Evolutionary conservation across 2,888 invertebrate genomes (phyloP).

Genomic region (Autographa gamma): DNA sequence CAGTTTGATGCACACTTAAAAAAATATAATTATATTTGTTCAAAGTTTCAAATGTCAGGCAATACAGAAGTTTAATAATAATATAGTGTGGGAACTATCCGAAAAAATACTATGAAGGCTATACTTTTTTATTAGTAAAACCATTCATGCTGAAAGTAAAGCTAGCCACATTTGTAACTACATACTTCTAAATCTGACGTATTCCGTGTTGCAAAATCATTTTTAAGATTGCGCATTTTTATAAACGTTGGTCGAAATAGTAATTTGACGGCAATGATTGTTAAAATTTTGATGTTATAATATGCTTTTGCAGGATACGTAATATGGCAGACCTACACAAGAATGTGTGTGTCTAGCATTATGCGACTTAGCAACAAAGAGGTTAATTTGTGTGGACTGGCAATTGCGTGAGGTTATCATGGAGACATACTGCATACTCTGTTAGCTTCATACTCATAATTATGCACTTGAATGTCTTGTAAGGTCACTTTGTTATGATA

Average conservation of each 20-base stretch:
- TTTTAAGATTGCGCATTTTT: too few species aligned
- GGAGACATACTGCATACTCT: not conserved
- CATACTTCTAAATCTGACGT: too few species aligned
- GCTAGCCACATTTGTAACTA: not conserved
- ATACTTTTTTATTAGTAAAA: not conserved
- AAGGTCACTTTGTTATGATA: not conserved
- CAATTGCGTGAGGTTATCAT: slow-evolving; percentile 2
- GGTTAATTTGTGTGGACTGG: slow-evolving; percentile 1
- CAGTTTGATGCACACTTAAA: not conserved
- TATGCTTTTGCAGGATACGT: too few species aligned
- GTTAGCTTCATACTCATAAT: not conserved
- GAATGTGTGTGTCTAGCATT: too few species aligned
- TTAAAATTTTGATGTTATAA: too few species aligned
- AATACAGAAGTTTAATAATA: not conserved
- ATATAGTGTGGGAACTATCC: not conserved
- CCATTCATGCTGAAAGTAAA: not conserved
- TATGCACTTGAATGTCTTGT: not conserved
- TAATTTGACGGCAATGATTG: too few species aligned
- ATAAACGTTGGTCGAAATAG: too few species aligned
- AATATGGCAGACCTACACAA: too few species aligned
- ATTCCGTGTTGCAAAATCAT: too few species aligned
- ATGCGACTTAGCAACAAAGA: not conserved
- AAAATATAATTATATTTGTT: slow-evolving; percentile 1
- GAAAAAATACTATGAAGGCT: not conserved
- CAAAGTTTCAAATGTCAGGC: not conserved